Base-by-base conservation (phyloP, 1,140 invertebrate species). In the Panagrolaimus sp. region DNA sequence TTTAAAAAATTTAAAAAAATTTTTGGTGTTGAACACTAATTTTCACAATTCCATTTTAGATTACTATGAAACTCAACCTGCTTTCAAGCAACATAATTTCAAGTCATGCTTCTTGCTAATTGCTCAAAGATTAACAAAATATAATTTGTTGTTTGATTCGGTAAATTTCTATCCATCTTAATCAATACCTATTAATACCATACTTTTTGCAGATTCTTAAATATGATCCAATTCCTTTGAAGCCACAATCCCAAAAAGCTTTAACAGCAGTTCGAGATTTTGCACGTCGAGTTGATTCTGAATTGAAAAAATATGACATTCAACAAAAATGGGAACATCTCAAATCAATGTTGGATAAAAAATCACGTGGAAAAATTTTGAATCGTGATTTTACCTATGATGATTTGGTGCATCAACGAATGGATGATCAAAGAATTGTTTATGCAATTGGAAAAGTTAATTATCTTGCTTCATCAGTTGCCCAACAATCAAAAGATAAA, bases 91-190 rank as follows among this genome's bases (percentile, higher is more conserved):
- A 17, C 63, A 66, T 9, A 68, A 55, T n/a, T 78, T 78, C 43
- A 78, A 78, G 38, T 76, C 67, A 32, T 80, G 77, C 65, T 74
- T 77, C n/a, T 47, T 79, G n/a, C 47, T 78, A 32, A 68, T 78
- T 45, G 68, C 77, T 52, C 76, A 78, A 44, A 46, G 76, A 26
- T 52, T 79, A 7, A 78, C 78, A 7, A 77, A 80, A 62, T 78
- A 78, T 58, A 71, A 75, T 1, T 38, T 78, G 14, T 65, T 78
- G 24, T 45, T 78, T 28, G 72, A 77, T 32, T 71, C 75, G 71
- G 74, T 78, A 45, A 67, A n/a, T 28, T 46, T 8, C n/a, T 46
- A 10, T 45, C 43, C 12, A 24, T n/a, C n/a, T n/a, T n/a, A n/a
- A n/a, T n/a, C n/a, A 38, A 21, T 12, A 32, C 43, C 12, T 21